Evolutionary conservation across 2,113 vertebrate genomes (phyloP).

Genomic region (Rhinolophus sinicus): DNA sequence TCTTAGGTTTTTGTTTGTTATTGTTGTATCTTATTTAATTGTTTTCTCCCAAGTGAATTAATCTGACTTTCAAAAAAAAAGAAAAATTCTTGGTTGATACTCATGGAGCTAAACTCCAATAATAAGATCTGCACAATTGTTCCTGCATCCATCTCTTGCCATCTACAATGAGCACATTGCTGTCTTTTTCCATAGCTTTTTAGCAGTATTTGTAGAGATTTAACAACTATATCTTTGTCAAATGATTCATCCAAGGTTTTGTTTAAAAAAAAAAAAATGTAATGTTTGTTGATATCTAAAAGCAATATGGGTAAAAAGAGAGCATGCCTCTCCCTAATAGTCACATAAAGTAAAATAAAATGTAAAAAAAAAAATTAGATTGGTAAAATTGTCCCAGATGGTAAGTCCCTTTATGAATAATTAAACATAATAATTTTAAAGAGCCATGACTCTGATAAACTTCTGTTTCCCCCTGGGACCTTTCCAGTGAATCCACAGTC

Average conservation of each 20-base stretch:
- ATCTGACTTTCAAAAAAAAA: not conserved
- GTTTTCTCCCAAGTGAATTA: not conserved
- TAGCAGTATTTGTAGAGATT: conserved; percentile 24
- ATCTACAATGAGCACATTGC: not conserved
- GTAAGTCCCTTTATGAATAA: not conserved
- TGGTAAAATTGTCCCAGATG: not conserved
- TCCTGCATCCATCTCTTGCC: not conserved
- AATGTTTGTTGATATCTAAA: not conserved
- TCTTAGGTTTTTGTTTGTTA: not conserved
- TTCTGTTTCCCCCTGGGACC: not conserved
- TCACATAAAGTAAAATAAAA: not conserved
- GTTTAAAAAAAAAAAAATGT: not conserved
- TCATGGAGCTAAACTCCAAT: not conserved
- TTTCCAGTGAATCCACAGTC: too few species aligned
- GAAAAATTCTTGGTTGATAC: not conserved
- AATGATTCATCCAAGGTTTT: not conserved
- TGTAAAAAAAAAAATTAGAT: not conserved
- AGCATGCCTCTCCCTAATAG: not conserved
- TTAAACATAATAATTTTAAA: not conserved
- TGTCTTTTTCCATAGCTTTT: not conserved
- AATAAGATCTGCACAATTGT: not conserved
- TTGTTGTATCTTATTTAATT: not conserved
- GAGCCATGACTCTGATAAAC: not conserved
- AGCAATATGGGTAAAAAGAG: not conserved
- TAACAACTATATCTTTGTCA: conserved; percentile 4